Base-by-base conservation (phyloP, 2,797 vertebrate genomes). In the Microctenopoma lineatum region DNA sequence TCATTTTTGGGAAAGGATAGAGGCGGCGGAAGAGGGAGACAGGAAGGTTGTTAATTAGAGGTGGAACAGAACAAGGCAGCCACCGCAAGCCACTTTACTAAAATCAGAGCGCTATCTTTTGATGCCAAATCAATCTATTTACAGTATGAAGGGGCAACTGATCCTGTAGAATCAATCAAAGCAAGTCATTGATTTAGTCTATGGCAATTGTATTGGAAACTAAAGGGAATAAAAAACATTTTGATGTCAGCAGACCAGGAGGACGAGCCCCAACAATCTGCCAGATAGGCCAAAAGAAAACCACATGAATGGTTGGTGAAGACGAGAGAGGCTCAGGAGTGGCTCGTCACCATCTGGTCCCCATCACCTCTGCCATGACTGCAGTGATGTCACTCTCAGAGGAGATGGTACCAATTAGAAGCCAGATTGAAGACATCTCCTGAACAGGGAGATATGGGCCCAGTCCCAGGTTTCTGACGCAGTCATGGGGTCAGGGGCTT, bases 391-490 rank as follows among this genome's bases (percentile, higher is more conserved):
- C 87, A 90, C 87, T 78, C 76, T 66, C 62, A 70, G 71, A 62
- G 61, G 75, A 89, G 72, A 91, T 92, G 92, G 90, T 89, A 89
- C 79, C 84, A 87, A 89, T 93, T 91, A 90, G 27, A 66, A 70
- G 27, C 18, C 66, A 79, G 73, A 87, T 75, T 77, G 69, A 70
- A 88, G 83, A 78, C 75, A 66, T 84, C 80, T 79, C 77, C 71
- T 75, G 66, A 72, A 77, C 57, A 38, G 71, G 61, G 52, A 69
- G 60, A 51, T 38, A 15, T 62, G 66, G 74, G 65, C 75, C 64
- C 61, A 27, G 10, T 56, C 54, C 68, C 78, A 70, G 59, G 56
- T 58, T 70, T 45, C 62, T 70, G 60, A 51, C 42, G 15, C 48
- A 76, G 52, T 76, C 70, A 59, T 46, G 25, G 18, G 68, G 60